Base-by-base conservation (phyloP, 2,888 invertebrate genomes). In the Empis livida region DNA sequence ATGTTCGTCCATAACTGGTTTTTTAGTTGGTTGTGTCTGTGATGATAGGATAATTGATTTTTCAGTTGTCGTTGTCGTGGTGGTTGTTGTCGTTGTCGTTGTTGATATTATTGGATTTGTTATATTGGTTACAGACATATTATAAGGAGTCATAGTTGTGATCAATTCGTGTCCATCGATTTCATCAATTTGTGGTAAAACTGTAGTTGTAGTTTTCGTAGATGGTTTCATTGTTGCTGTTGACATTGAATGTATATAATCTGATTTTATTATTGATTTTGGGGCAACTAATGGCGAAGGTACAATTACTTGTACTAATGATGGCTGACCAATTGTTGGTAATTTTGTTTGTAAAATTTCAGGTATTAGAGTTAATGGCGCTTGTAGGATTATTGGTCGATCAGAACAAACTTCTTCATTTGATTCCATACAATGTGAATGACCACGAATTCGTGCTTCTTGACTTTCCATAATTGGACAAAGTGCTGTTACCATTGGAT, bases 371-470 rank as follows among this genome's bases (percentile, higher is more conserved):
- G 63, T 43, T 17, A 54, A 43, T 35, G 55, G 52, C 10, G 57
- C 46, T 50, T 55, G 52, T 52, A 65, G 14, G 13, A 66, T 56
- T 53, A 63, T 61, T 2, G 65, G 64, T 14, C 63, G 58, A 45
- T 64, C 63, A 9, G 60, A 61, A 54, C 67, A 67, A 3, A 70
- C 62, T 54, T 70, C 69, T 49, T 65, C 66, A 46, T 67, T 63
- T 37, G 61, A 61, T 49, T 64, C 61, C 39, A 71, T 68, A 56
- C 79, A 79, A 43, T 73, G 77, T 1, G 81, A 76, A 11, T 76
- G 75, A 10, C 85, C 84, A 51, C 78, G 79, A 44, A 87, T 74
- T 50, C 82, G 78, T 2, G 85, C 82, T 59, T 84, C 82, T 60
- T 83, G 75, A 31, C 75, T 78, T 60, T 82, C 80, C 70, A 87